Evolutionary conservation across 2,888 invertebrate genomes (phyloP).

Genomic region (Limnephilus rhombicus): DNA sequence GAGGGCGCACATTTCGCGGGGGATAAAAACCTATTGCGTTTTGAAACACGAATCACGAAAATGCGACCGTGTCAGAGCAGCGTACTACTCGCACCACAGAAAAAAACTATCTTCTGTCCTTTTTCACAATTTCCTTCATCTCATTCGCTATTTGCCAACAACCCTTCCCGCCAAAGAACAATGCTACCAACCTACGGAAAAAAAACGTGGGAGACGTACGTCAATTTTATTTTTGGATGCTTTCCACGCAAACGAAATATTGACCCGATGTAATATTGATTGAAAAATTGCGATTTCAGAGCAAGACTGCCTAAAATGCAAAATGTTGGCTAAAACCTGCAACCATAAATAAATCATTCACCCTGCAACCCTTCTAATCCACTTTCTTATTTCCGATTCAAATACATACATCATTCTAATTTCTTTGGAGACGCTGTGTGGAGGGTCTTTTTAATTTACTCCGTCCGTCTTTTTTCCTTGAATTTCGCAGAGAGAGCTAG

Average conservation of each 20-base stretch:
- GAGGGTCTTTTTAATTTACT: too few species aligned
- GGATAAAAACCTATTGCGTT: conserved; percentile 36
- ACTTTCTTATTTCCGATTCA: too few species aligned
- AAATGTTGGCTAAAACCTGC: not conserved
- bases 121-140: not conserved
- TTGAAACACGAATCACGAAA: conserved; percentile 37
- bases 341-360: not conserved
- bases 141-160: conserved; percentile 33
- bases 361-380: too few species aligned
- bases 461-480: too few species aligned
- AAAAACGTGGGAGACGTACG: not conserved
- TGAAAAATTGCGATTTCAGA: too few species aligned
- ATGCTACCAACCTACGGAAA: conserved; percentile 3
- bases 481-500: not conserved
- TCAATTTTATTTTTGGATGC: not conserved
- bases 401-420: too few species aligned
- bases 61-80: conserved; percentile 41
- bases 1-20: conserved; percentile 55
- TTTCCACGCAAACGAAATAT: not conserved
- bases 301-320: not conserved
- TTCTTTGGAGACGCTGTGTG: too few species aligned
- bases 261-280: not conserved
- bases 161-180: conserved; percentile 44
- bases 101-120: not conserved
- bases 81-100: conserved; percentile 34